Conservation (phyloP, 2,797 vertebrate genomes). For the Sparus aurata region DNA sequence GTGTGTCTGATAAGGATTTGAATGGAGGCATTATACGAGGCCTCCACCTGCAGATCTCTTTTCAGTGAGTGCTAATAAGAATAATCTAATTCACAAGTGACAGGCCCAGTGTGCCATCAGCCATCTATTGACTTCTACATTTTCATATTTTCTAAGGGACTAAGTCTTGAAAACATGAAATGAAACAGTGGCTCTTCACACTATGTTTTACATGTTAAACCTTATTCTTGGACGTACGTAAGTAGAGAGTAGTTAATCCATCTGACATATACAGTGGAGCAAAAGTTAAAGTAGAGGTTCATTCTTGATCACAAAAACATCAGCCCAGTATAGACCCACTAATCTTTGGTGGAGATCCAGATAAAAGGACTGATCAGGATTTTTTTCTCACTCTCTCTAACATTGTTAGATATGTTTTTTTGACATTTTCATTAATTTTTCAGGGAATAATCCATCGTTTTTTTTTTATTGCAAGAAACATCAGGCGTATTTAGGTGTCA, state of each 20-base stretch:
- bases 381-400: too few species aligned
- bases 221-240: not conserved
- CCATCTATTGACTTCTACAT: not conserved
- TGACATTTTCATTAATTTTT: too few species aligned
- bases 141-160: slow-evolving; percentile 1
- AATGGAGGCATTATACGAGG: slow-evolving; percentile 35
- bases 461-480: too few species aligned
- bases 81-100: slow-evolving; percentile 28
- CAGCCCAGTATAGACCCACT: too few species aligned
- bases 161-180: not conserved
- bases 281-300: not conserved
- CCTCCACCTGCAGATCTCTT: slow-evolving; percentile 20
- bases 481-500: too few species aligned
- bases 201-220: not conserved
- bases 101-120: not conserved
- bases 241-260: too few species aligned
- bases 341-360: too few species aligned
- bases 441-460: too few species aligned
- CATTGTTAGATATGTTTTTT: too few species aligned
- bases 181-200: not conserved
- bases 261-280: not conserved
- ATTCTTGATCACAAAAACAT: not conserved
- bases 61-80: slow-evolving; percentile 48
- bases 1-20: slow-evolving; percentile 53
- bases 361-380: too few species aligned